Base-by-base conservation (phyloP, 2,797 vertebrate species). In the Choloepus didactylus region DNA sequence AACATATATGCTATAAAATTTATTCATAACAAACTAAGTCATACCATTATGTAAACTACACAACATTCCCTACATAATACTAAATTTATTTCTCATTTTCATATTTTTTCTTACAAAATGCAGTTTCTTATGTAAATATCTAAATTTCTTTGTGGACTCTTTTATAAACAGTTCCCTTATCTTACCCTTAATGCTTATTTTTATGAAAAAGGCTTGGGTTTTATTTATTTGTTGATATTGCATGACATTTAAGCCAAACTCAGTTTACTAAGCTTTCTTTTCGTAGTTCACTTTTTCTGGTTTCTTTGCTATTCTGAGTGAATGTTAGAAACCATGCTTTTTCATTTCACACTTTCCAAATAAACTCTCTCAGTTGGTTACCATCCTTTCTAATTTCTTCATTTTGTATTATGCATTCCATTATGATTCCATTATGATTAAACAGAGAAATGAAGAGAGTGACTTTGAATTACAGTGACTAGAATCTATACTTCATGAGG, bases 1-100 rank as follows among this genome's bases (percentile, higher is more conserved):
- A 97, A 93, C 1, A 60, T 41, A 87, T 80, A 18, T 94, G 51
- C 81, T 95, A 88, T 64, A 95, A 95, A 92, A 95, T 97, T 96
- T 97, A 94, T 96, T 96, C 96, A 75, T 25, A 95, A 77, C 6
- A 94, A 93, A 97, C 70, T 96, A 97, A 97, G 94, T 6, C 62
- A 86, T 95, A 94, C 60, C 60, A 94, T 97, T 29, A 96, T 95
- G 92, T 93, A 97, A 96, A 93, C 95, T 97, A 46, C 95, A 97
- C 96, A 94, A 94, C 88, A 97, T 87, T 92, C 96, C 87, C 95
- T 98, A 96, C 96, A 96, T 96, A 97, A 95, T 82, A 97, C 96
- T 97, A 96, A 96, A 97, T 97, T 98, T 97, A 97, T 97, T 97
- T 98, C 97, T 97, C 86, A 89, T 95, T 94, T 97, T 73, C 97